A percentile compares a stretch with the other conserved stretches of the same genome.
phyloP scores from a whole-genome alignment of 1,140 invertebrate genomes.

The Copidosoma floridanum region DNA sequence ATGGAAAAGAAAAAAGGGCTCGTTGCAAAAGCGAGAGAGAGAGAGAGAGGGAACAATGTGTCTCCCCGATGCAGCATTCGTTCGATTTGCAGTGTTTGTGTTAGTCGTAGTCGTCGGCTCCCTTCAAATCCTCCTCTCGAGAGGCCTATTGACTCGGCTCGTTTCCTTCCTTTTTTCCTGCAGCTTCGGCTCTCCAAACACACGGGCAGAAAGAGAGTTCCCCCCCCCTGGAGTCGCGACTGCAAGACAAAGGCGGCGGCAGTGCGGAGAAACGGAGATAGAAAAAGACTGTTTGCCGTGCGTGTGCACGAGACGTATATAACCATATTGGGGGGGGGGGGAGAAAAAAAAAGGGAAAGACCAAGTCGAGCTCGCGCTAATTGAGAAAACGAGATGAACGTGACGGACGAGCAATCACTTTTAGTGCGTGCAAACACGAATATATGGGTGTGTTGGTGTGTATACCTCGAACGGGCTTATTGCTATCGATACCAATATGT shows the following conservation, averaged over 20 bases:
- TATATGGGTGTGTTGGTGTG: not conserved
- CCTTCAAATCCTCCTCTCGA: conserved; percentile 16
- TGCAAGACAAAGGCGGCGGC: not conserved
- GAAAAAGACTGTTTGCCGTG: too few species aligned
- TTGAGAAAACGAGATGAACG: conserved; percentile 21
- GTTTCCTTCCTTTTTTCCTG: not conserved
- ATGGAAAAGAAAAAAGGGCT: not conserved
- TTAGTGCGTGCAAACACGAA: conserved; percentile 3
- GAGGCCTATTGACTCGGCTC: conserved; percentile 14
- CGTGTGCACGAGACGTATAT: too few species aligned
- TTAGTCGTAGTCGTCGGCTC: too few species aligned
- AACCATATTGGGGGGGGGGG: not conserved
- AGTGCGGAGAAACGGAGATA: too few species aligned
- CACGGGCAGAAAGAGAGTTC: too few species aligned
- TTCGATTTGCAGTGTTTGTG: conserved; percentile 22
- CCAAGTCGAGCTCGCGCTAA: not conserved
- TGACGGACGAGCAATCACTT: not conserved
- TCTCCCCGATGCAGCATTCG: too few species aligned
- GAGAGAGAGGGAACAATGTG: not conserved
- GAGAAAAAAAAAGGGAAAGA: not conserved
- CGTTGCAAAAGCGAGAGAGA: not conserved
- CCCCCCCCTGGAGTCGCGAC: too few species aligned
- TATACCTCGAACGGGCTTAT: not conserved
- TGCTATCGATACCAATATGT: conserved; percentile 10
- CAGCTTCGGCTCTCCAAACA: not conserved